phyloP scores from a whole-genome alignment of 1,140 invertebrate species.

The Antheraea pernyi region DNA sequence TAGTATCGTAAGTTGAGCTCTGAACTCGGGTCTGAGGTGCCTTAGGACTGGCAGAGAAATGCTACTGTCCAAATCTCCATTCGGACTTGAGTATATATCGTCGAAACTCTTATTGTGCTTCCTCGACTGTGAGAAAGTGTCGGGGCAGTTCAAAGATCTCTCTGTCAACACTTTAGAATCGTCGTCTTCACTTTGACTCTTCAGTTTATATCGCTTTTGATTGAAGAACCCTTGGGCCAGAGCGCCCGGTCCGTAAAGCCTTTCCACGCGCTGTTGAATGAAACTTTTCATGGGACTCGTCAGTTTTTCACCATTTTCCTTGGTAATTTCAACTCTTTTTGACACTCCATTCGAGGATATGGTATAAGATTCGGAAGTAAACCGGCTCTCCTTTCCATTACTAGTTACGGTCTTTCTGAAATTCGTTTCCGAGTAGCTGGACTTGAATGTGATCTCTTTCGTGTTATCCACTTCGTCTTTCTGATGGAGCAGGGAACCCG shows the following conservation, averaged over 20 bases:
- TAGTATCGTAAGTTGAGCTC: conserved; percentile 88
- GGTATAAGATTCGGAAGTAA: conserved; percentile 69
- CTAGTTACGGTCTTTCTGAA: conserved; percentile 65
- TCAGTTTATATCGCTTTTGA: conserved; percentile 77
- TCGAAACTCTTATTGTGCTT: conserved; percentile 52
- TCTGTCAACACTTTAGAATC: conserved; percentile 62
- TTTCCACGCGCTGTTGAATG: conserved; percentile 92
- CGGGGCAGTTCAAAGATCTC: conserved; percentile 65
- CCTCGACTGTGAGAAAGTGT: conserved; percentile 44
- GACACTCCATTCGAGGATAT: conserved; percentile 68
- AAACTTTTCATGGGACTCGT: conserved; percentile 86
- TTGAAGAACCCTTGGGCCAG: conserved; percentile 90
- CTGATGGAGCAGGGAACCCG: conserved; percentile 63
- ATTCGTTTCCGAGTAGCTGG: conserved; percentile 75
- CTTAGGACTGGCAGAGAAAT: conserved; percentile 86
- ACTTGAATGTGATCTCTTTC: conserved; percentile 68
- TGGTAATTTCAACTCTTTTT: conserved; percentile 68
- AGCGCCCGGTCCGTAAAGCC: conserved; percentile 91
- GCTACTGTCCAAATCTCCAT: conserved; percentile 50
- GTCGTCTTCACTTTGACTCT: conserved; percentile 64
- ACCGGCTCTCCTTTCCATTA: conserved; percentile 56
- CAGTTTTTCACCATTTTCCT: conserved; percentile 71
- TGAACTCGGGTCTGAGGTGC: conserved; percentile 90
- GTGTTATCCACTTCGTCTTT: conserved; percentile 67
- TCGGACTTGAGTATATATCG: conserved; percentile 56